phyloP scores from a whole-genome alignment of 2,888 invertebrate species.

The Callyntrura sp. region DNA sequence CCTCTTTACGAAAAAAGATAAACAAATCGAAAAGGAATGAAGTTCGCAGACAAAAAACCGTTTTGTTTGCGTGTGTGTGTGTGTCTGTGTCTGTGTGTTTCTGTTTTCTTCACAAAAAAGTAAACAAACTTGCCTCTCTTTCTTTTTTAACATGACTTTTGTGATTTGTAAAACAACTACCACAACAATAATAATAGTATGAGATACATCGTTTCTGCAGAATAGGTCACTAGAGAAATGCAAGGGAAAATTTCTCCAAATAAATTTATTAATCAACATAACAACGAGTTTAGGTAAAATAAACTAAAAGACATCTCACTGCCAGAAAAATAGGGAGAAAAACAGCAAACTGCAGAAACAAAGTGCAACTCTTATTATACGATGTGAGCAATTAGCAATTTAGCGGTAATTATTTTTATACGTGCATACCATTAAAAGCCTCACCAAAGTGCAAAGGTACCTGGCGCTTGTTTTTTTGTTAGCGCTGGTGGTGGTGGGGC shows the following conservation, averaged over 20 bases:
- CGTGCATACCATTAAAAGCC: not conserved
- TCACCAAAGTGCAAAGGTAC: slow-evolving; percentile 16
- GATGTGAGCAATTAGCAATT: slow-evolving; percentile 40
- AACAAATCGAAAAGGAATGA: slow-evolving; percentile 32
- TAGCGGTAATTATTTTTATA: slow-evolving; percentile 52
- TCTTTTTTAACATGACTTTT: slow-evolving; percentile 28
- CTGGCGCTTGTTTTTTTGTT: not conserved
- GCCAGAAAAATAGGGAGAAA: not conserved
- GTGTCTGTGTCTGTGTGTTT: not conserved
- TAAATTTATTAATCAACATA: slow-evolving; percentile 53
- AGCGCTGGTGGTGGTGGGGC: not conserved
- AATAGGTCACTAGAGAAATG: slow-evolving; percentile 50
- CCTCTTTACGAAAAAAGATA: slow-evolving; percentile 56
- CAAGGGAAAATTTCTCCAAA: slow-evolving; percentile 47
- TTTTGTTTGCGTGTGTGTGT: not conserved
- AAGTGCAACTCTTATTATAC: not conserved
- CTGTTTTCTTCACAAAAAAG: slow-evolving; percentile 28
- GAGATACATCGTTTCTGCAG: slow-evolving; percentile 5
- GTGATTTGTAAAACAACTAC: not conserved
- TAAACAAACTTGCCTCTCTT: slow-evolving; percentile 44
- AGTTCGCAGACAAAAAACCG: slow-evolving; percentile 16
- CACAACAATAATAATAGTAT: too few relatives aligned
- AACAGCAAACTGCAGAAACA: not conserved
- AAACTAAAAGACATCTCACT: slow-evolving; percentile 22
- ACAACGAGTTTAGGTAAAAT: not conserved